Evolutionary conservation across 92 coral and sea anemone genomes (phyloP).

Genomic region (Phenganax marumi): DNA sequence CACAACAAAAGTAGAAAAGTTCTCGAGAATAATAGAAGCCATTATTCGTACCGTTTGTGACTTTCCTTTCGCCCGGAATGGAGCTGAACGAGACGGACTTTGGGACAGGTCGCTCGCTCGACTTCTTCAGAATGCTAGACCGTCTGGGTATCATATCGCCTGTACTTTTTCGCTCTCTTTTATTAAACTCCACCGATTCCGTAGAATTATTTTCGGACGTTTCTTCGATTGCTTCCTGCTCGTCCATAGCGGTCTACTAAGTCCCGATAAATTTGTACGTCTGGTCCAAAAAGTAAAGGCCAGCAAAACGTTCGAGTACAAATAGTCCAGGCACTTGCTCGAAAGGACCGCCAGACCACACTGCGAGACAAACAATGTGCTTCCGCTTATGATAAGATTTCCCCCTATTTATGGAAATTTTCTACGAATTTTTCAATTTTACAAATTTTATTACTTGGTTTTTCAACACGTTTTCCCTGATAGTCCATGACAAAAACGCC

Average conservation of each 20-base stretch:
- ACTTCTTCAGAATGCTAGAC: slow-evolving; percentile 87
- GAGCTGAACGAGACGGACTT: slow-evolving; percentile 97
- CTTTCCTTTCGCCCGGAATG: slow-evolving; percentile 93
- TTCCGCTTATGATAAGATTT: neutral
- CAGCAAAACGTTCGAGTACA: neutral
- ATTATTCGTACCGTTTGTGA: slow-evolving; percentile 79
- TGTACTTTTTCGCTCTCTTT: neutral
- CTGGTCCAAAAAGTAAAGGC: neutral
- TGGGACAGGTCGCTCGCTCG: slow-evolving; percentile 77
- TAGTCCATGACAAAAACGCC: no score
- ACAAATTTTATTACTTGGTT: no score
- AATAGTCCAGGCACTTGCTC: neutral
- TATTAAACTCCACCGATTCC: neutral
- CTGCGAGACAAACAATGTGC: slow-evolving; percentile 8
- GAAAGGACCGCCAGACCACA: slow-evolving; percentile 12
- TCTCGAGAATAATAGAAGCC: slow-evolving; percentile 19
- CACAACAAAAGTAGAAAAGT: neutral
- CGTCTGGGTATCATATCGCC: slow-evolving; percentile 32
- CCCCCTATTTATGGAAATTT: neutral
- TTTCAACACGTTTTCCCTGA: no score
- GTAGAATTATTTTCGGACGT: neutral
- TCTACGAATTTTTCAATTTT: no score
- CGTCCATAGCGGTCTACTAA: slow-evolving; percentile 1
- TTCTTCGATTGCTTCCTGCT: neutral
- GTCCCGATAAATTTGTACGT: neutral